Evolutionary conservation across 2,113 vertebrate genomes (phyloP), one percentile per base, ranked within the genome.

Genomic region (Plotosus lineatus): DNA sequence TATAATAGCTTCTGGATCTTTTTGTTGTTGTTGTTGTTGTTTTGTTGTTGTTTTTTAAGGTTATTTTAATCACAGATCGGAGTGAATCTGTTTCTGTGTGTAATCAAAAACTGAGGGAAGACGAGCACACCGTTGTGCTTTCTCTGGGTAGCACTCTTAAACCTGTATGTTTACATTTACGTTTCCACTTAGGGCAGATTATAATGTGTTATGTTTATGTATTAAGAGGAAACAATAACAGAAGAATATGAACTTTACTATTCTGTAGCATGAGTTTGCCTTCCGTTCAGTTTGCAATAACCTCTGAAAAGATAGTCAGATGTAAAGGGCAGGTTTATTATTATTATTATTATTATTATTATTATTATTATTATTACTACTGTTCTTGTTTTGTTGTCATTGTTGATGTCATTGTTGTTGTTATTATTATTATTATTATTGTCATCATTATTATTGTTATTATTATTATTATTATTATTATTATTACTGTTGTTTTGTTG

Each of bases 281-380:
- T 89, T 91, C 84, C 83, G 76, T 85, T 79, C 36, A 87, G 83
- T 85, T 80, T 88, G 87, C 90, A 91, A 91, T 91, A 91, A 90
- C 50, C 76, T 38, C 26, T 33, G 53, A 51, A n/a, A 40, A 58
- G 3, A 19, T 31, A 14, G 69, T 31, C 28, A 33, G 17, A 48
- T 11, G 15, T 50, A 50, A 56, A 58, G 38, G 38, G n/a, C 50
- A 10, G 63, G 63, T 23, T 61, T 61, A n/a, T n/a, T n/a, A n/a
- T n/a, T n/a, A n/a, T n/a, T n/a, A n/a, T n/a, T n/a, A n/a, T n/a
- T n/a, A n/a, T n/a, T n/a, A n/a, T n/a, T n/a, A n/a, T n/a, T n/a
- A n/a, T n/a, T n/a, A n/a, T n/a, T n/a, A n/a, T n/a, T n/a, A n/a
- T n/a, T n/a, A n/a, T n/a, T n/a, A n/a, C n/a, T n/a, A n/a, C n/a